A percentile compares a stretch with the other conserved stretches of the same genome.
These are phyloP conservation scores for Tetranychus cinnabarinus DNA, from an alignment of 1,140 invertebrate genomes.

Conservation along the genomic window DNA sequence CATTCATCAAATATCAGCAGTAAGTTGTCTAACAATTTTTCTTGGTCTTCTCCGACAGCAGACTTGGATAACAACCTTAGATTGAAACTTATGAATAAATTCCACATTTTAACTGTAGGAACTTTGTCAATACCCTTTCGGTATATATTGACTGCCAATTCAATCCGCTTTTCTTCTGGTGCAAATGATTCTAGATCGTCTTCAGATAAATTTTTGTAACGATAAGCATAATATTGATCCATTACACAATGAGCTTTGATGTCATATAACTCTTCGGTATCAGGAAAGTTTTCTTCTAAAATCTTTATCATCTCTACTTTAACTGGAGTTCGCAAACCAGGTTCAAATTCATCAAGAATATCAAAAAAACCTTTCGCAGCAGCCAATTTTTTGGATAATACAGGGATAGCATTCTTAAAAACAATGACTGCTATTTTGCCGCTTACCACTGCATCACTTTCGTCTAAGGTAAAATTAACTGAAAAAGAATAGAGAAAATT, in stretches of 20 bases:
- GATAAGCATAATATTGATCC: conserved; percentile 11
- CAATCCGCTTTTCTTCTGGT: not conserved
- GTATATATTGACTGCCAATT: not conserved
- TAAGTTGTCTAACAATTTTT: not conserved
- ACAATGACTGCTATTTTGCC: conserved; percentile 21
- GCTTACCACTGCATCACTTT: conserved; percentile 27
- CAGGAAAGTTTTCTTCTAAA: conserved; percentile 19
- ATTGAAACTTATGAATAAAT: not conserved
- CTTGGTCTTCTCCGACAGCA: not conserved
- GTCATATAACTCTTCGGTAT: conserved; percentile 28
- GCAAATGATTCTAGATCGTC: not conserved
- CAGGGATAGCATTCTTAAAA: conserved; percentile 26
- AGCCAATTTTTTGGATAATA: conserved; percentile 8
- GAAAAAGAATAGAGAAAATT: conserved; percentile 5
- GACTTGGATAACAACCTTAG: not conserved
- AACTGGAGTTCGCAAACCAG: conserved; percentile 19
- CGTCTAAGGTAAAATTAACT: conserved; percentile 9
- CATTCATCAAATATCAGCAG: conserved; percentile 8
- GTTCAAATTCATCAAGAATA: conserved; percentile 21
- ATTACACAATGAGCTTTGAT: conserved; percentile 28
- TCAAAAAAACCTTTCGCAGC: conserved; percentile 17
- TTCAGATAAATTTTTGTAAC: not conserved
- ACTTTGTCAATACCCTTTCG: not conserved
- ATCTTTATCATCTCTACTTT: conserved; percentile 26
- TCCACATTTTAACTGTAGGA: not conserved